Evolutionary conservation across 2,888 invertebrate genomes (phyloP).

Genomic region (Acleris emargana): DNA sequence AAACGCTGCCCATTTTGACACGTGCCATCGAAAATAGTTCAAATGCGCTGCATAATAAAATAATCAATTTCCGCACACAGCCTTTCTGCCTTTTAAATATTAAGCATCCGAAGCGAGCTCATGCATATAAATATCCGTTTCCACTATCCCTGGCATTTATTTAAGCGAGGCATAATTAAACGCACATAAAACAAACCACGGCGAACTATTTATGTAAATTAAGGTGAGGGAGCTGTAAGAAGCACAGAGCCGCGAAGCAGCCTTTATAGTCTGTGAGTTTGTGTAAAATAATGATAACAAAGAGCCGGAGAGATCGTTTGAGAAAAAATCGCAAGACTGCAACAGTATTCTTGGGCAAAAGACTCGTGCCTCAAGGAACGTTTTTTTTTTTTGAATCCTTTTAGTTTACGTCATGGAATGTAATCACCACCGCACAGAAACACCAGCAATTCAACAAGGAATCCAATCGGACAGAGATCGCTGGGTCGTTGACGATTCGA

Average conservation of each 20-base stretch:
- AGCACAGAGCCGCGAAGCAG: conserved; percentile 59
- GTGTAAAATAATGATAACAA: conserved; percentile 61
- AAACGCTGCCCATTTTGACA: no score
- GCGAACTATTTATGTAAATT: conserved; percentile 67
- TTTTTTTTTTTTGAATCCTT: no score
- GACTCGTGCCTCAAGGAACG: no score
- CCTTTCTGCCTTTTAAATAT: conserved; percentile 8
- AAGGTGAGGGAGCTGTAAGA: conserved; percentile 56
- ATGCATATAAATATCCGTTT: conserved; percentile 22
- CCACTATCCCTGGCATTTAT: conserved; percentile 13
- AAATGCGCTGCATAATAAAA: neutral
- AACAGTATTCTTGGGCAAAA: no score
- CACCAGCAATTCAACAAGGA: no score
- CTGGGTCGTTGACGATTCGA: no score
- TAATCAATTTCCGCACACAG: neutral
- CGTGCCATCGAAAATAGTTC: no score
- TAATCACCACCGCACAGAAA: no score
- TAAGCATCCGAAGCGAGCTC: conserved; percentile 1
- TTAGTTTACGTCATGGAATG: no score
- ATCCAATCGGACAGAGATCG: no score
- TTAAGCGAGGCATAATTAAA: conserved; percentile 48
- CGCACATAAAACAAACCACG: conserved; percentile 47
- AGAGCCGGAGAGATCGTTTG: neutral
- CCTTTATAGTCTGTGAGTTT: conserved; percentile 59
- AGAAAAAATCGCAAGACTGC: neutral